Evolutionary conservation across 2,797 vertebrate genomes (phyloP), one percentile per base, ranked within the genome.

Genomic region (Aplochiton taeniatus): DNA sequence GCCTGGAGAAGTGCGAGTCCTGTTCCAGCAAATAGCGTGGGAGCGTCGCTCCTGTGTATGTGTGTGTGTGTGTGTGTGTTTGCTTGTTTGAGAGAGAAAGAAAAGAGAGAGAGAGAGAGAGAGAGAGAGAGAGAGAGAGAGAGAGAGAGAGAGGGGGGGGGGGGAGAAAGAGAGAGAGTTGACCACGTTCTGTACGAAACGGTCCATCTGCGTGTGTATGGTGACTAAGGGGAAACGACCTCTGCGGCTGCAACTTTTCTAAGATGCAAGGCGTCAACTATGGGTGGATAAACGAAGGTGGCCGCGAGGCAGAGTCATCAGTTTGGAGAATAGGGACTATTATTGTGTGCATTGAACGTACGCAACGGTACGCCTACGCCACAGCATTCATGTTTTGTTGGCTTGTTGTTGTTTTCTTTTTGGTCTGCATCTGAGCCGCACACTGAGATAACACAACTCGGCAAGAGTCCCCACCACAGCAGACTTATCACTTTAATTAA

Each of bases 1-100:
- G 97, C 62, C 85, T 92, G 78, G 93, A 98, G 88, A 94, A 87
- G 64, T 99, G 97, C 88, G 92, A 88, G 85, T 83, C 88, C 73
- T 99, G 97, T 58, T 77, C 83, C 71, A 83, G 80, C 8, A 91
- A 91, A 66, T 95, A 93, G 90, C 78, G 58, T 65, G 57, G 70
- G 73, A 76, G 81, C 69, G 70, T 9, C 50, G 12, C 50, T 20
- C 45, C 45, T n/a, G 46, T 12, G 68, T 20, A 3, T 11, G 19
- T 41, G 19, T 41, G 53, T 55, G 53, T 55, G 45, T 66, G 14
- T 14, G 57, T 18, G 49, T 12, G 49, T 0, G 66, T 69, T 9
- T 31, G 31, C 31, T 31, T 31, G 31, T 31, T 31, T 31, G 31
- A 31, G 31, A 6, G 31, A 31, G 31, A 31, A 31, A 31, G 31